Base-by-base conservation (phyloP, 2,113 vertebrate species). In the Otus sunia region DNA sequence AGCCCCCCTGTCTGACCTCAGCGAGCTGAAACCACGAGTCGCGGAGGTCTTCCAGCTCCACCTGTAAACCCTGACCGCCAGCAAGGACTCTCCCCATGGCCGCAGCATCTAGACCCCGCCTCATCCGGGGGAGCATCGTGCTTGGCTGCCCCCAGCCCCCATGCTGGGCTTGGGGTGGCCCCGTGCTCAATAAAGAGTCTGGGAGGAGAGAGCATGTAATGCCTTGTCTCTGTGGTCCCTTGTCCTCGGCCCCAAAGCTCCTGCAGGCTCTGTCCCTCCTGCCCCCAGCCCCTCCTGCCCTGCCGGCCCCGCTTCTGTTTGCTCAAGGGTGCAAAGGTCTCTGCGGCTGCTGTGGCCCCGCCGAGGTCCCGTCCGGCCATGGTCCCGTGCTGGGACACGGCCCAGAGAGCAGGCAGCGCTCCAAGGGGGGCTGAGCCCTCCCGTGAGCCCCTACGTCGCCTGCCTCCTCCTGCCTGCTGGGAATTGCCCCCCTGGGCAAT, bases 31-130 rank as follows among this genome's bases (percentile, higher is more conserved):
- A 96, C 80, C 97, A 39, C 77, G 86, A 0, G 98, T 98, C 72
- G 98, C 90, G 0, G 98, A 99, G 63, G 98, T 95, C 22, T 98
- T 98, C 43, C 99, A 99, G 95, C 96, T 99, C 86, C 73, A 84
- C 26, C 86, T 99, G 59, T 99, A 98, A 96, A 13, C 30, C 62
- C 41, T 0, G 2, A 22, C 27, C 1, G 2, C 60, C 0, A 0
- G 39, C 43, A 43, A 23, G 50, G 77, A 49, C 25, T n/a, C 14
- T 77, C 15, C 22, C 52, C 47, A 11, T 0, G 0, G 37, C 43
- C 0, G 0, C 60, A 63, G 50, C 45, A 79, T 29, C 47, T 49
- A 45, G 55, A 56, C 22, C 10, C 21, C 39, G 41, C 8, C 6
- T 3, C 8, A 50, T 21, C 39, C 1, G 1, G 14, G 26, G 29